Base-by-base conservation (phyloP, 2,888 invertebrate species). In the Agrochola lota region DNA sequence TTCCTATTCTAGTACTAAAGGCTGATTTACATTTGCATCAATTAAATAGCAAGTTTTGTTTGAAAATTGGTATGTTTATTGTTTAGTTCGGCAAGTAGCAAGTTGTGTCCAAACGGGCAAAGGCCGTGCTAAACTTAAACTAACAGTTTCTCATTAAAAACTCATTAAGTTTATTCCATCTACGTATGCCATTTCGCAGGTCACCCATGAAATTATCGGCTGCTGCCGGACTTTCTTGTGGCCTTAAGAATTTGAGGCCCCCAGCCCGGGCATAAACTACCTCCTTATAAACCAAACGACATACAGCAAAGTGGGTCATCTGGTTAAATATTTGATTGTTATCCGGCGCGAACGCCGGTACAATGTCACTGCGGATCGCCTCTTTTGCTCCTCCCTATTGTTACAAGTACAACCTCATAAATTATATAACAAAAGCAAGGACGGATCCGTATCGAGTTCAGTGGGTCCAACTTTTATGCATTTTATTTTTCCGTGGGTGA, bases 261-360 rank as follows among this genome's bases (percentile, higher is more conserved):
- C 8, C n/a, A 35, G 7, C n/a, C n/a, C 11, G n/a, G 17, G 9
- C n/a, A 23, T 55, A 55, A 35, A 35, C 35, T 69, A 12, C 4
- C 17, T 35, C 20, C 69, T 40, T 43, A 20, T 26, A 30, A 43
- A 70, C 78, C 60, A 70, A 26, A 55, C 9, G 17, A 26, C 23
- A 60, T 63, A 35, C 35, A 55, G 46, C 11, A 30, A 67, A 79
- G 63, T 82, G 30, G 67, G 74, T 84, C 84, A 82, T 40, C 46
- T 43, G 63, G 35, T 55, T 76, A 63, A 84, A 83, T 84, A 81
- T 84, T 83, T 84, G 49, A 80, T 84, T 69, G 60, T 64, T n/a
- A 55, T 46, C 26, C 40, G 30, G 62, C 46, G 35, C 62, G 12
- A 49, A 57, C 30, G 20, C 55, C 49, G 26, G 63, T 57, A 57